Base-by-base conservation (phyloP, 2,113 vertebrate species). In the Melanerpes aurifrons region DNA sequence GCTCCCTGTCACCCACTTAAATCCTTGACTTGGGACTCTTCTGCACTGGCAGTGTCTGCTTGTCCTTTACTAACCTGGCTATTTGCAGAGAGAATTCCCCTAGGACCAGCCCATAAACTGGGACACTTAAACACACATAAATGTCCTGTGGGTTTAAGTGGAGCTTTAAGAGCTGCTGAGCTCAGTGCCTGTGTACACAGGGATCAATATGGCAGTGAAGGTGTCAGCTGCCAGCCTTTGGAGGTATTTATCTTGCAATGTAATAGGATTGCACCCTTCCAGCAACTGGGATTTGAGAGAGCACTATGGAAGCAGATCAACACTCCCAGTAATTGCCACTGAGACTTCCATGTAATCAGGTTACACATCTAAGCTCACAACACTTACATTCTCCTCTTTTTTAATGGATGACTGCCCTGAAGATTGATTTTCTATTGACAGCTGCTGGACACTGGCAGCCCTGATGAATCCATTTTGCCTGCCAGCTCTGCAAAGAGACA, bases 391-490 rank as follows among this genome's bases (percentile, higher is more conserved):
- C 48, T 50, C 54, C 19, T 77, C 54, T 76, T 88, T 94, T 72
- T 40, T 88, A 88, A 88, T 0, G 28, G 86, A 78, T 70, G 80
- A 24, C 66, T 90, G 91, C 94, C 37, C 69, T 74, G 61, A 77
- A 89, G 85, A 94, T 95, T 74, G 76, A 93, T 96, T 90, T 94
- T 48, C 87, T 88, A 45, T 83, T 89, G 93, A 78, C 72, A 64
- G 69, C 45, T 74, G 47, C 89, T 87, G 82, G 64, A 91, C 32
- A n/a, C 68, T 53, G 74, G 45, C 81, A 64, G 66, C 76, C 76
- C 58, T 50, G 75, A 90, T 61, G 66, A 86, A 87, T 91, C 66
- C 16, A 32, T 91, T 91, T 58, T 32, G 20, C 74, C 67, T 57
- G 54, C 82, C 71, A 82, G 53, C 81, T 87, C 35, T 57, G 64